A percentile compares a stretch with the other conserved stretches of the same genome.
phyloP scores from a whole-genome alignment of 2,888 invertebrate species.

The Agonopterix alstromeriana region DNA sequence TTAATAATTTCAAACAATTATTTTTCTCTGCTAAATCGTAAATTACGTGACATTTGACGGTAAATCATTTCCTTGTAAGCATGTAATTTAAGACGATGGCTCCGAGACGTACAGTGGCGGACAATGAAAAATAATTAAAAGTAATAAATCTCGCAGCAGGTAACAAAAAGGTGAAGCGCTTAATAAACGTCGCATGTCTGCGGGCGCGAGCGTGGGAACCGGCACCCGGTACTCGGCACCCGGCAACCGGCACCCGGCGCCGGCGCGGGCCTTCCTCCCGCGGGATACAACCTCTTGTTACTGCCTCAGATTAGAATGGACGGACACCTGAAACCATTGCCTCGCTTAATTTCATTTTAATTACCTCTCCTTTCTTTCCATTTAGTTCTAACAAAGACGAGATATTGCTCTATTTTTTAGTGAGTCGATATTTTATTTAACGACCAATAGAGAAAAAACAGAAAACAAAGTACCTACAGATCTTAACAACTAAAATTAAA shows the following conservation, averaged over 20 bases:
- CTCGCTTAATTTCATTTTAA: constrained; percentile 48
- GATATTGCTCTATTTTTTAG: too few species aligned
- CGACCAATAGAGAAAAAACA: too few species aligned
- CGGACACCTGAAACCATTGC: constrained; percentile 47
- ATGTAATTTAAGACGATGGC: constrained; percentile 60
- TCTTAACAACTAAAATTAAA: too few species aligned
- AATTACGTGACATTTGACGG: constrained; percentile 36
- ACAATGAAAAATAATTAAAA: constrained; percentile 76
- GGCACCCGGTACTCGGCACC: constrained; percentile 38
- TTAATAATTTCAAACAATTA: constrained; percentile 10
- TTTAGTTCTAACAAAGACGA: constrained; percentile 2
- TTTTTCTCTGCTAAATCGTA: constrained; percentile 23
- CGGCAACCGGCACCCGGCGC: constrained; percentile 19
- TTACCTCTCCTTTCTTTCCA: constrained; percentile 34
- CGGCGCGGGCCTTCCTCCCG: constrained; percentile 19
- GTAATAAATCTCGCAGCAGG: constrained; percentile 75
- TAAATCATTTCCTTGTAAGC: constrained; percentile 55
- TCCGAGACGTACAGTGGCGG: constrained; percentile 56
- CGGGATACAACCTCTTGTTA: not conserved
- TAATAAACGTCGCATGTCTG: constrained; percentile 72
- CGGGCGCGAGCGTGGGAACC: constrained; percentile 55
- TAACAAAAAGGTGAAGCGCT: constrained; percentile 72
- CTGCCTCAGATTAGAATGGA: constrained; percentile 39
- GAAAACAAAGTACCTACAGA: too few species aligned
- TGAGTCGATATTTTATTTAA: too few species aligned